These are phyloP conservation scores for Buceros bicornis DNA, from an alignment of 2,797 vertebrate genomes.

Conservation along the genomic window DNA sequence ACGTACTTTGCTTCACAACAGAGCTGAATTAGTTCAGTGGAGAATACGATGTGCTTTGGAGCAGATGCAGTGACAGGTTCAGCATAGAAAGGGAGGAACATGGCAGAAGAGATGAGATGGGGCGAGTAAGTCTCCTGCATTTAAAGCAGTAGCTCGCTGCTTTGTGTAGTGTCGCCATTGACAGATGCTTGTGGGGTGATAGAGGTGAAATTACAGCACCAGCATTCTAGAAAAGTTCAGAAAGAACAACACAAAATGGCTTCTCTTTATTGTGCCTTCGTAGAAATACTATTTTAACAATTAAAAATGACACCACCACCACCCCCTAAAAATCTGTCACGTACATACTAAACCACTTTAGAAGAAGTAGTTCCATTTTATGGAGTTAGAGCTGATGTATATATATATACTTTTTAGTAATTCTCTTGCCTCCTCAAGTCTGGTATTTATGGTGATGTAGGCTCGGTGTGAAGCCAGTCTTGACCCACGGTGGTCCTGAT, in stretches of 20 bases:
- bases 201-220: neutral
- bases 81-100: neutral
- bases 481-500: neutral
- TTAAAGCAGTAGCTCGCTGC: neutral
- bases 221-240: neutral
- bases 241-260: neutral
- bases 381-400: neutral
- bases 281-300: neutral
- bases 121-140: neutral
- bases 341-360: neutral
- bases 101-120: neutral
- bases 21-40: neutral
- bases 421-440: neutral
- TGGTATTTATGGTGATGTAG: neutral
- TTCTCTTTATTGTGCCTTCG: neutral
- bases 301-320: neutral
- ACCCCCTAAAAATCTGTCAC: neutral
- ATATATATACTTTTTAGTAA: neutral
- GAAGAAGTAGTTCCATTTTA: neutral
- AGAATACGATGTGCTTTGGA: neutral
- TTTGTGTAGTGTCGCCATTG: neutral
- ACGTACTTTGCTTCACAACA: neutral
- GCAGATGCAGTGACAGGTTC: neutral
- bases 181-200: neutral
- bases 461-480: fast-evolving